Percentiles rank a stretch among this genome's conserved stretches.
These are phyloP conservation scores for Gallirallus australis DNA, from an alignment of 2,797 vertebrate genomes.

Conservation along the genomic window DNA sequence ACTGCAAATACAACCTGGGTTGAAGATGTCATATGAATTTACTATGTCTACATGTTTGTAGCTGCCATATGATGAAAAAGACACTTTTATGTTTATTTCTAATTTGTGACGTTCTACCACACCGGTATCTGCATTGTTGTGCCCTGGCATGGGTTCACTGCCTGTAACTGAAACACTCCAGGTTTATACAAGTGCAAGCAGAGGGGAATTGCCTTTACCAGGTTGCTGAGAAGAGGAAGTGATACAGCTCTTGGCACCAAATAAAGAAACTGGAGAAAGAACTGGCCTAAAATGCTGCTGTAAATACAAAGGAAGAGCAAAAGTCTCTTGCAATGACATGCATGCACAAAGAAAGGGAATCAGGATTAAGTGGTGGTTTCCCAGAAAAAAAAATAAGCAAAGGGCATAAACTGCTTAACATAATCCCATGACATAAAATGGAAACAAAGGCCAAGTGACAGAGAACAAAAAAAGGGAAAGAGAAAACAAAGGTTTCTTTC, in stretches of 20 bases:
- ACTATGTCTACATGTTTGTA: not conserved
- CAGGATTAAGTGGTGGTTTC: conserved; percentile 30
- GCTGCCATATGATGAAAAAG: not conserved
- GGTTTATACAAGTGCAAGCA: not conserved
- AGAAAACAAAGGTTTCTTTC: conserved; percentile 53
- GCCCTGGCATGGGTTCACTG: not conserved
- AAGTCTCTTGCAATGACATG: not conserved
- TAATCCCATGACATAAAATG: conserved; percentile 39
- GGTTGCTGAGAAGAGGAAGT: not conserved
- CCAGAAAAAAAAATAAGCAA: conserved; percentile 20
- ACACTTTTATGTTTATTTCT: not conserved
- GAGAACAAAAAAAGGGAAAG: not conserved
- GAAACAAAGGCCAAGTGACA: conserved; percentile 48
- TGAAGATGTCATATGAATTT: not conserved
- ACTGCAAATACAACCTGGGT: not conserved
- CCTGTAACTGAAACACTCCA: not conserved
- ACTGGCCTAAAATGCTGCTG: not conserved
- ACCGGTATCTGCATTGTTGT: not conserved
- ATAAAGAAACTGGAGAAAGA: not conserved
- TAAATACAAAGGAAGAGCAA: not conserved
- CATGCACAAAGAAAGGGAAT: not conserved
- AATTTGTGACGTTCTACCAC: not conserved
- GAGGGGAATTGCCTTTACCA: not conserved
- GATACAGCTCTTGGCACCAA: not conserved
- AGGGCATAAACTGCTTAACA: conserved; percentile 27